phyloP scores from a whole-genome alignment of 1,140 invertebrate species.

The Matsumurasca onukii region DNA sequence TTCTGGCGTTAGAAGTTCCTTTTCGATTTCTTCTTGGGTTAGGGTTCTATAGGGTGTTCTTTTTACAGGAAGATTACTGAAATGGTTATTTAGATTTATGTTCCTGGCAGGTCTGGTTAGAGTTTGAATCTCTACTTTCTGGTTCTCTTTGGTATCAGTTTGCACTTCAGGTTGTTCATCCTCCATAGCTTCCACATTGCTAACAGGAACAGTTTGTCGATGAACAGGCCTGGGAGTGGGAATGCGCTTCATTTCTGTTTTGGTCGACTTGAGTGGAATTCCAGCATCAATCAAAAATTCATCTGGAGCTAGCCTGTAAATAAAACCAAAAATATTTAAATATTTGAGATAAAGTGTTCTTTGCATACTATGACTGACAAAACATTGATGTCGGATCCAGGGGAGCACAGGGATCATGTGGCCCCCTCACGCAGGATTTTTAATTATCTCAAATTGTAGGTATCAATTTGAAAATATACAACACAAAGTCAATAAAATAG shows the following conservation, averaged over 20 bases:
- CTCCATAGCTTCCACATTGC: not conserved
- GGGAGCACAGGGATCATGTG: too few relatives aligned
- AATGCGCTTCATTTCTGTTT: not conserved
- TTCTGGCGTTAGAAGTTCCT: not conserved
- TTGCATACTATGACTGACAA: not conserved
- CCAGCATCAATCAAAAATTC: slow-evolving; percentile 10
- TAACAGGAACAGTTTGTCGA: not conserved
- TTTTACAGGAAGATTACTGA: slow-evolving; percentile 7
- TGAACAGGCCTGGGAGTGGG: slow-evolving; percentile 8
- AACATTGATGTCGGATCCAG: too few relatives aligned
- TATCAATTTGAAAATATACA: too few relatives aligned
- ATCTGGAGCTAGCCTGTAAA: slow-evolving; percentile 10
- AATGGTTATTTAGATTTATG: not conserved
- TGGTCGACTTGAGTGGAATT: not conserved
- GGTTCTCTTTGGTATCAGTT: not conserved
- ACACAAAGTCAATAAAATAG: too few relatives aligned
- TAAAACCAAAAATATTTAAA: not conserved
- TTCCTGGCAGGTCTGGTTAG: too few relatives aligned
- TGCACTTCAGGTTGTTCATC: not conserved
- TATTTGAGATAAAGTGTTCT: not conserved
- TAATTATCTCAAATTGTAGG: not conserved
- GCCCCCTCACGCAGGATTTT: too few relatives aligned
- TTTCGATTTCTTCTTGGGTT: slow-evolving; percentile 14
- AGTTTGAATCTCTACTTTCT: too few relatives aligned
- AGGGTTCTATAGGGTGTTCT: not conserved